These are phyloP conservation scores for Muscicapa striata DNA, from an alignment of 2,797 vertebrate genomes.

Conservation along the genomic window DNA sequence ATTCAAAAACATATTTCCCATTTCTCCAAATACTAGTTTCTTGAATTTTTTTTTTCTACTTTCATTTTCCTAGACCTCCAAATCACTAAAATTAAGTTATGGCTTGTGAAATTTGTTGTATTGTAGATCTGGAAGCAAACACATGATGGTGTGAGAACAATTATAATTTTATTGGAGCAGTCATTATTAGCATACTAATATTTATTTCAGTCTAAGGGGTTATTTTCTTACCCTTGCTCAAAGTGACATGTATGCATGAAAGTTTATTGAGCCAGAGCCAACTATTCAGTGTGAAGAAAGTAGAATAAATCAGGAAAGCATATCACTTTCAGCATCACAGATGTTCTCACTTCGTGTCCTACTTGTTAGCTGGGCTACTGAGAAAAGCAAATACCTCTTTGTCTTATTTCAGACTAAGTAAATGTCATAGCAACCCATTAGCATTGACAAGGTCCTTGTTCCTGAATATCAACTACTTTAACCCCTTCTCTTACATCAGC, in stretches of 20 bases:
- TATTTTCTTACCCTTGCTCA: not conserved
- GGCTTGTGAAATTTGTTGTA: not conserved
- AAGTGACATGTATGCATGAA: not conserved
- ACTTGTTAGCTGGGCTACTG: not conserved
- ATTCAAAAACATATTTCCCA: not conserved
- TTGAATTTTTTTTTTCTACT: not conserved
- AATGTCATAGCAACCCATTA: conserved; percentile 39
- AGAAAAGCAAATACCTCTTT: conserved; percentile 50
- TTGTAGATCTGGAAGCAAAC: not conserved
- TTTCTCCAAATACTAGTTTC: not conserved
- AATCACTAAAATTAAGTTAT: not conserved
- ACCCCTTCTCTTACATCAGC: not conserved
- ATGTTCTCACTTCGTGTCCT: conserved; percentile 17
- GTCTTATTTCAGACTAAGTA: conserved; percentile 18
- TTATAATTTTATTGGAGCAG: not conserved
- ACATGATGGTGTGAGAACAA: not conserved
- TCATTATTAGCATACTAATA: not conserved
- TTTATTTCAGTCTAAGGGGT: not conserved
- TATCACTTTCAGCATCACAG: not conserved
- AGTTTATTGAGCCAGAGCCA: not conserved
- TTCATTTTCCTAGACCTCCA: not conserved
- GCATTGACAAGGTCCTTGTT: not conserved
- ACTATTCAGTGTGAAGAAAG: not conserved
- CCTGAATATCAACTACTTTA: conserved; percentile 12
- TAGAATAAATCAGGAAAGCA: not conserved